Base-by-base conservation (phyloP, 2,113 vertebrate species). In the Daboia siamensis region DNA sequence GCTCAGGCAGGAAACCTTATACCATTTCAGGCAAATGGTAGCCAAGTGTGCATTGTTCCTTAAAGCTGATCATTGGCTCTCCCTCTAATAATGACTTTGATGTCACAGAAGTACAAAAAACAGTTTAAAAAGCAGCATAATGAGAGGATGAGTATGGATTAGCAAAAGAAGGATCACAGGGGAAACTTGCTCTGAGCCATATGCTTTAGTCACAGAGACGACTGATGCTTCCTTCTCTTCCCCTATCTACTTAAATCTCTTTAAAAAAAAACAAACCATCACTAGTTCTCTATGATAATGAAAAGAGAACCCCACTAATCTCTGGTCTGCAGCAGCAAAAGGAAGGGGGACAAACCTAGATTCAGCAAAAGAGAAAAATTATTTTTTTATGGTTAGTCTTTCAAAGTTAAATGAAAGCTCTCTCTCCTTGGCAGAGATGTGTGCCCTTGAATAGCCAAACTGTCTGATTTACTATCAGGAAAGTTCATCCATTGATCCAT, bases 61-160 rank as follows among this genome's bases (percentile, higher is more conserved):
- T 94, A 90, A 84, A 92, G 91, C 94, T 95, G 93, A 96, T 96
- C 93, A 94, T 95, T 94, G 94, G 91, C 95, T 96, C 95, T 95
- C 97, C 57, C 0, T 95, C 95, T 86, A 1, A 89, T 92, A 95
- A 94, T 90, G 84, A 21, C 86, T 95, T 91, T 90, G 93, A 92
- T 96, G 95, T 95, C 94, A 96, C 91, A 96, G 95, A 94, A 94
- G 88, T 96, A 93, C 92, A 95, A 94, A 96, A 96, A 94, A 93
- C 94, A 94, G 95, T 94, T 95, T 95, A 94, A 94, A 93, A 95
- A 96, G 91, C 94, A 94, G 87, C 92, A 94, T 97, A 96, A 97
- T 95, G 95, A 97, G 95, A 93, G 86, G 80, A 51, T 93, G 93
- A 29, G 94, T 95, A 85, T 94, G 94, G 95, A 94, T 23, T 89